A percentile compares a stretch with the other conserved stretches of the same genome.
phyloP scores from a whole-genome alignment of 37 sponge, comb jelly and placozoan species.

The Agelas oroides region DNA sequence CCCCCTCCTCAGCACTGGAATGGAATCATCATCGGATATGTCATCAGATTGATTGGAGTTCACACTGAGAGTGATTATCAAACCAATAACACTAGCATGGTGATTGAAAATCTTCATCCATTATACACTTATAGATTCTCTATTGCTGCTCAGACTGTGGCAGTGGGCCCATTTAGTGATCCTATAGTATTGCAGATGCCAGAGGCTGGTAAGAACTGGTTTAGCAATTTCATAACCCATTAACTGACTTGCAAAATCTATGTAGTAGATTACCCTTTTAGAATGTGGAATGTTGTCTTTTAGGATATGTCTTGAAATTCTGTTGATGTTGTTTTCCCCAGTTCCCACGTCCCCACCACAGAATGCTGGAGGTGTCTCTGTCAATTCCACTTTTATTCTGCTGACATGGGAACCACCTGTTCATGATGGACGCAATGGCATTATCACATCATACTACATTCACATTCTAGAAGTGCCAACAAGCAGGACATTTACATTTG shows the following conservation, averaged over 20 bases:
- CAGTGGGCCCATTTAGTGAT: neutral
- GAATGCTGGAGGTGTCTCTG: neutral
- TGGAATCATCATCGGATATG: conserved; percentile 32
- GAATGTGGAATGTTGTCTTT: neutral
- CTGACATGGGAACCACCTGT: conserved; percentile 39
- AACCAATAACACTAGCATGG: conserved; percentile 3
- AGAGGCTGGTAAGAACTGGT: neutral
- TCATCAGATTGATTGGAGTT: neutral
- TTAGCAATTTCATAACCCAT: too few relatives aligned
- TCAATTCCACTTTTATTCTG: conserved; percentile 20
- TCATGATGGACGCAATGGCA: conserved; percentile 29
- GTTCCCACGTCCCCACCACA: conserved; percentile 32
- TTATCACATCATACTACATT: conserved; percentile 29
- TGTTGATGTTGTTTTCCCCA: conserved; percentile 7
- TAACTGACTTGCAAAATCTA: neutral
- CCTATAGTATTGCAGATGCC: neutral
- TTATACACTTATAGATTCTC: neutral
- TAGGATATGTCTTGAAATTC: neutral
- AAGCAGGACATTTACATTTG: neutral
- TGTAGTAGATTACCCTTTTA: too few relatives aligned
- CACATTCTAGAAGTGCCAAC: neutral
- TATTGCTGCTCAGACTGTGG: neutral
- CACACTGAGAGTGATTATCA: neutral
- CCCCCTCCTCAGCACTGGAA: conserved; percentile 27
- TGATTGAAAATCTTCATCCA: neutral